Base-by-base conservation (phyloP, 2,113 vertebrate species). In the Anseranas semipalmata region DNA sequence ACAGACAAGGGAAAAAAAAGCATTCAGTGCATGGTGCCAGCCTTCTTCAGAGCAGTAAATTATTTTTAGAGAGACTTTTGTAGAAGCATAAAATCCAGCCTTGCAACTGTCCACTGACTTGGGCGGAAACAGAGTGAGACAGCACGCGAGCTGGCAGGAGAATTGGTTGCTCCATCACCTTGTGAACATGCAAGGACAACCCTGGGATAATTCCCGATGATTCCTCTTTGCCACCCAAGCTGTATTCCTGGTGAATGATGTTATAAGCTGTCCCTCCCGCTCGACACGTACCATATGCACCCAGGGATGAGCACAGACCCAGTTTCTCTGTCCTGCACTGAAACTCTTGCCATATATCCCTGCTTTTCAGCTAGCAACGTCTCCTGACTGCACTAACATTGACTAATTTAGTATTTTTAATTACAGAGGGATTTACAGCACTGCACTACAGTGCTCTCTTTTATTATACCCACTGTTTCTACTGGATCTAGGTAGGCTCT, bases 341-440 rank as follows among this genome's bases (percentile, higher is more conserved):
- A 77, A 87, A 79, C 41, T 71, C 46, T 41, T 12, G 25, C 50
- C 0, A 2, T 43, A 37, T 45, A 77, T 33, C 62, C 62, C 65
- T 83, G 46, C 53, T 76, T 90, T 94, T 91, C 74, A 87, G 75
- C 37, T 67, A 86, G 66, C 16, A 9, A 35, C 78, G 58, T 74
- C 85, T 88, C 89, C 82, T 88, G 91, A 78, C 80, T 87, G 71
- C 59, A 43, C 78, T 89, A 72, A 79, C 89, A 56, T 70, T 70
- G 82, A 92, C 92, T 84, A 95, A 96, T 85, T 87, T 67, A 90
- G 93, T 81, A 78, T 91, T 96, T 95, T 91, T 91, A 95, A 96
- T 95, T 90, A 96, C 94, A 94, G 66, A 79, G 84, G 83, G 88
- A 94, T 95, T 96, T 93, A 94, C 78, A 91, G 81, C 68, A 82